Percentiles rank a stretch among this genome's conserved stretches.
Evolutionary conservation across 1,140 invertebrate species (phyloP).

Genomic region (Stegodyphus mimosarum): DNA sequence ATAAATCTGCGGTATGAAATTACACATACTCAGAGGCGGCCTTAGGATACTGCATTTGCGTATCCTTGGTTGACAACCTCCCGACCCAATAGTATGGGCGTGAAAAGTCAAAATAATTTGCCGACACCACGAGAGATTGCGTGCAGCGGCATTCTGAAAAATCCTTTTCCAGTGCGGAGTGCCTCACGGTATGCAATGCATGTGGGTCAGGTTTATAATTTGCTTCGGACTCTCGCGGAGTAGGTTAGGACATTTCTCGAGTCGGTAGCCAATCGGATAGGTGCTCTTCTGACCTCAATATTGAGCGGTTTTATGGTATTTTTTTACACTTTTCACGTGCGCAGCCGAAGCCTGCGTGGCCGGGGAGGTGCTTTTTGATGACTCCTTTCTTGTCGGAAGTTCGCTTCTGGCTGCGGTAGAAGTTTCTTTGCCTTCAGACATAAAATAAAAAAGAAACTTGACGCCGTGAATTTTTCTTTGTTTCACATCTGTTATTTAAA

Average conservation of each 20-base stretch:
- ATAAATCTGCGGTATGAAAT: no score
- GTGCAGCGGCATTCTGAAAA: constrained; percentile 19
- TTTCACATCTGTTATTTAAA: no score
- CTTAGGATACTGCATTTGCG: neutral
- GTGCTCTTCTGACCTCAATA: constrained; percentile 23
- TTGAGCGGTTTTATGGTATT: constrained; percentile 16
- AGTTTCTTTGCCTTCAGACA: no score
- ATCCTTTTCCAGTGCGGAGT: constrained; percentile 6
- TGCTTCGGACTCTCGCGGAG: constrained; percentile 17
- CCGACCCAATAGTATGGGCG: constrained; percentile 35
- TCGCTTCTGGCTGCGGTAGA: no score
- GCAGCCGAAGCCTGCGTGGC: neutral
- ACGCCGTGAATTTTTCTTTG: no score
- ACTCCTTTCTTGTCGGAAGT: neutral
- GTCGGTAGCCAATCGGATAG: constrained; percentile 36
- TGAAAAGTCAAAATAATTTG: constrained; percentile 22
- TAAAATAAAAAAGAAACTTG: no score
- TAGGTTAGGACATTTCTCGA: constrained; percentile 29
- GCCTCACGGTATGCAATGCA: neutral
- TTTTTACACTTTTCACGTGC: neutral
- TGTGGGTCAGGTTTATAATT: constrained; percentile 48
- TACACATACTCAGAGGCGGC: no score
- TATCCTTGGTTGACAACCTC: constrained; percentile 45
- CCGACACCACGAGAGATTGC: constrained; percentile 27
- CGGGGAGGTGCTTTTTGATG: neutral